These are phyloP conservation scores for Catharus bicknelli DNA, from an alignment of 2,113 vertebrate species.

Conservation along the genomic window DNA sequence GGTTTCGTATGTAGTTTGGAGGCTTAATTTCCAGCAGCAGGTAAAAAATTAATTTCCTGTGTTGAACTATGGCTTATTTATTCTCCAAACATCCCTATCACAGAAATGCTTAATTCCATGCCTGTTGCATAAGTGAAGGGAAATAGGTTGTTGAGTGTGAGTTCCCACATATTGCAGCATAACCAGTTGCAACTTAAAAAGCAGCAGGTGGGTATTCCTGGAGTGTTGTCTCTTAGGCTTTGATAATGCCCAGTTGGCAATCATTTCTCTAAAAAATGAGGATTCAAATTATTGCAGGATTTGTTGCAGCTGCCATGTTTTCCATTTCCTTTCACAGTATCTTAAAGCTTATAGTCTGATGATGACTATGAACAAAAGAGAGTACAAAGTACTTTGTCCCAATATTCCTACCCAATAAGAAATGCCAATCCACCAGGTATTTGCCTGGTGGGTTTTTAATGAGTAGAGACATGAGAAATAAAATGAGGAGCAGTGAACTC, in stretches of 20 bases:
- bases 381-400: background rate
- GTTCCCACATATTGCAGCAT: background rate
- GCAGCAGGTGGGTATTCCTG: background rate
- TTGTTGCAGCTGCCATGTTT: background rate
- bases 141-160: background rate
- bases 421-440: background rate
- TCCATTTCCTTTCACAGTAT: background rate
- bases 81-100: background rate
- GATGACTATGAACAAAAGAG: background rate
- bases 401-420: background rate
- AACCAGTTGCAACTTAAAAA: background rate
- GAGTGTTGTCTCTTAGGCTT: background rate
- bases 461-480: background rate
- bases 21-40: background rate
- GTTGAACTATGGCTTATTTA: background rate
- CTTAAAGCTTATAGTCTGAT: background rate
- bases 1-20: background rate
- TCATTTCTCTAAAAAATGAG: background rate
- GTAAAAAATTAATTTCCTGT: background rate
- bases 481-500: background rate
- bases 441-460: background rate
- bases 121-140: background rate
- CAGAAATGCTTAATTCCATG: background rate
- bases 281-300: background rate
- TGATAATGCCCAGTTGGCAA: background rate